Evolutionary conservation across 2,888 invertebrate genomes (phyloP), one percentile per base, ranked within the genome.

Genomic region (Allophyes oxyacanthae): DNA sequence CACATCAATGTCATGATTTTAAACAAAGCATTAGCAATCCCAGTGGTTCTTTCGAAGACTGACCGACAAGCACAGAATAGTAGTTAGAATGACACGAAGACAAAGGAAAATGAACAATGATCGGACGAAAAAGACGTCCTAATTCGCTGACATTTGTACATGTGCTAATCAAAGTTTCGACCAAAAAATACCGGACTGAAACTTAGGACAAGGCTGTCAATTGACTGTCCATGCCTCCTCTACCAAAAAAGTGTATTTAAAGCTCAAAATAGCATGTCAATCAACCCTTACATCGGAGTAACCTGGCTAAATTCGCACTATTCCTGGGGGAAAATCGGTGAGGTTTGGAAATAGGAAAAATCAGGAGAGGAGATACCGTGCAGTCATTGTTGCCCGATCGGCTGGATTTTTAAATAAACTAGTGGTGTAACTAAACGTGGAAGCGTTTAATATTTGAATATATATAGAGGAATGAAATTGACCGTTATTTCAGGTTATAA

Each of bases 141-240:
- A 75, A 75, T 70, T 64, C 62, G 54, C 64, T 69, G 81, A 80
- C 81, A 78, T 58, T 61, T 72, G 59, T 54, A 88, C 87, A 87
- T 71, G 78, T 84, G 87, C 85, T 89, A 88, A 87, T 86, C 86
- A 82, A 75, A 78, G 84, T 81, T 80, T 86, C 80, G 78, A 78
- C 80, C 69, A 75, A 75, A 81, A 82, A 84, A 82, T 59, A 38
- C 37, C 51, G 77, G 78, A 80, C 79, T 78, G 64, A 75, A 72
- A 77, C 75, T 70, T 57, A 78, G 80, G 82, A 84, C 85, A 81
- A 78, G 51, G 71, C 85, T 86, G 88, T 89, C 90, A 88, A 86
- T 86, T 81, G 79, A 55, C 30, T 52, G 63, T 67, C 70, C 48
- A 59, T 70, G 69, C 67, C 64, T n/a, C 8, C 61, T 66, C 56